phyloP scores from a whole-genome alignment of 2,888 invertebrate genomes.

The Drosophila mulleri region DNA sequence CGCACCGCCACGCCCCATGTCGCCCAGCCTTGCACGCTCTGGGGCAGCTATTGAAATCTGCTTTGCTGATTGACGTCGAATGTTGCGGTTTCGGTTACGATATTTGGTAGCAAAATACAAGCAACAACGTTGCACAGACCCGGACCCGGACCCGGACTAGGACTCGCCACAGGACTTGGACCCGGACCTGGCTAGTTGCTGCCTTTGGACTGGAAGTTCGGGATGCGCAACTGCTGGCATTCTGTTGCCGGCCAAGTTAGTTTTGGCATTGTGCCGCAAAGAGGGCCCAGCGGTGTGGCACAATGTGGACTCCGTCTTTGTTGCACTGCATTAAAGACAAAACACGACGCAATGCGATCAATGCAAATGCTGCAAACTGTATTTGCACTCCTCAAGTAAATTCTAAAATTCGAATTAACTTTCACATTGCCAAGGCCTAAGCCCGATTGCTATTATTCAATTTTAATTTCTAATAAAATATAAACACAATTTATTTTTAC shows the following conservation, averaged over 20 bases:
- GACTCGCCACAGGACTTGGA: background rate
- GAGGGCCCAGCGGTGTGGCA: background rate
- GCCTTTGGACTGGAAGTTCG: conserved; percentile 22
- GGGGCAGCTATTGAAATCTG: conserved; percentile 74
- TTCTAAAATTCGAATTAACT: background rate
- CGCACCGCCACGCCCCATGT: background rate
- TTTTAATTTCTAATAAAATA: too few relatives aligned
- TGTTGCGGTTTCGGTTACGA: conserved; percentile 80
- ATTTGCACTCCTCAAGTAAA: conserved; percentile 9
- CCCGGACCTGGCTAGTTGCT: conserved; percentile 1
- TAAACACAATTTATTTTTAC: too few relatives aligned
- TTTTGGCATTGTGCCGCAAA: conserved; percentile 28
- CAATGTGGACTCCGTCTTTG: conserved; percentile 27
- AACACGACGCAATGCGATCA: conserved; percentile 23
- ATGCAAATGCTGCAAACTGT: background rate
- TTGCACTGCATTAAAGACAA: conserved; percentile 45
- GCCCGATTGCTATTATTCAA: too few relatives aligned
- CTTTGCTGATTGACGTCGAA: conserved; percentile 80
- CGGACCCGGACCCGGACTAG: background rate
- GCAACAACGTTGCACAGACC: conserved; percentile 38
- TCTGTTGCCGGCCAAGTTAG: conserved; percentile 50
- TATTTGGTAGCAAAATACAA: conserved; percentile 74
- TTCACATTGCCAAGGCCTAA: background rate
- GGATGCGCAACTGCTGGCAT: conserved; percentile 39
- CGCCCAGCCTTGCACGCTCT: conserved; percentile 7